phyloP scores from a whole-genome alignment of 2,888 invertebrate species.

The Phyllotreta striolata region DNA sequence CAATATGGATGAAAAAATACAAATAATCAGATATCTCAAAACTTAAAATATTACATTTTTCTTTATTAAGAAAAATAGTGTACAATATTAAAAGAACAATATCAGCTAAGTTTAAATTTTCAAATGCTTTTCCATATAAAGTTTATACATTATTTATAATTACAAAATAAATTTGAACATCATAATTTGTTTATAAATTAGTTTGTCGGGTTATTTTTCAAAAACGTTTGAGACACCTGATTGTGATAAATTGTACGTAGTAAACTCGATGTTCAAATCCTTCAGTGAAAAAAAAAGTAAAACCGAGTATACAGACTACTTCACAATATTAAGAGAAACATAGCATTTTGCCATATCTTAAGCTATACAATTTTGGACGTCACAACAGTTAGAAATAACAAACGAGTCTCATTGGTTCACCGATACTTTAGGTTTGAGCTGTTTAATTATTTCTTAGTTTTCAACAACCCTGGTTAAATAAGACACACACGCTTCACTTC shows the following conservation, averaged over 20 bases:
- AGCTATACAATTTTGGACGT: conserved; percentile 50
- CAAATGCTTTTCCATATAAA: too few species aligned
- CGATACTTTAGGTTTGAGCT: conserved; percentile 36
- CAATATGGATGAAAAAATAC: conserved; percentile 17
- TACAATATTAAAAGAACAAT: neutral
- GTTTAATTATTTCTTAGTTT: conserved; percentile 27
- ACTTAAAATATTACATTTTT: neutral
- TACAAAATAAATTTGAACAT: too few species aligned
- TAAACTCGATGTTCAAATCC: conserved; percentile 18
- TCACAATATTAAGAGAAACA: conserved; percentile 45
- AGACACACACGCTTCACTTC: conserved; percentile 42
- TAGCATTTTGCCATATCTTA: conserved; percentile 47
- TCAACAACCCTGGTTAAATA: conserved; percentile 36
- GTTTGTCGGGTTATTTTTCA: too few species aligned
- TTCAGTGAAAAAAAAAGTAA: conserved; percentile 34
- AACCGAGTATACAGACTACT: conserved; percentile 42
- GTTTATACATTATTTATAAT: too few species aligned
- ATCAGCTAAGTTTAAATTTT: neutral
- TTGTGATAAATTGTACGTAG: conserved; percentile 14
- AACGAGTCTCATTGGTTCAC: conserved; percentile 38
- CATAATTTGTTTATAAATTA: too few species aligned
- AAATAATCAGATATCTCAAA: conserved; percentile 27
- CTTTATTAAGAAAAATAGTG: too few species aligned
- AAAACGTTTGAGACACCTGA: conserved; percentile 22
- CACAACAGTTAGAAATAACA: conserved; percentile 48